Evolutionary conservation across 2,888 invertebrate species (phyloP), one percentile per base, ranked within the genome.

Genomic region (Cephus sareptanus): DNA sequence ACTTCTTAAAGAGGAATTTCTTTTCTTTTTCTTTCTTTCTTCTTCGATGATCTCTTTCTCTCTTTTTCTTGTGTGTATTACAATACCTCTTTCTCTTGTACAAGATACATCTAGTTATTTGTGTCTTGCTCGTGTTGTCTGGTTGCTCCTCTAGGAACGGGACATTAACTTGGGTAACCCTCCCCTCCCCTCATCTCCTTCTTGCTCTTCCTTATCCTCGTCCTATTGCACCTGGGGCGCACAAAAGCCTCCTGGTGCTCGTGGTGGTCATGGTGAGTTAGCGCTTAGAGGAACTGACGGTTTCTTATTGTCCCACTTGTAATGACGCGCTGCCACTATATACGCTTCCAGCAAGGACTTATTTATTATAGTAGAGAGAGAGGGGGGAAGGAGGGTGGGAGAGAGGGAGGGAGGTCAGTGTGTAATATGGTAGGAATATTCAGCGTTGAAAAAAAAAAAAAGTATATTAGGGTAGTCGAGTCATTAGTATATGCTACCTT

Each of bases 231-330:
- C 70, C 70, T 70, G 70, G 33, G 70, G 70, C 70, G 30, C 70
- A 70, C 70, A 70, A 70, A 70, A 70, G 70, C 30, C 70, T 70
- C 70, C 70, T 33, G 30, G 70, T 70, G 70, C 70, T 70, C 70
- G 15, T 11, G 70, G 70, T 70, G 70, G 70, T 70, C 70, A 70
- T 70, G 70, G 70, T 70, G 70, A 70, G 30, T 70, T 70, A 70
- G 70, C 70, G 70, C 31, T 70, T 31, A 30, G 70, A 70, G 11
- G 33, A 11, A n/a, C 30, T 30, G 70, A 70, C 70, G 70, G 70
- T 70, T 70, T 70, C 70, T 70, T 33, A 70, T 70, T 70, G 70
- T 70, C 70, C 70, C 70, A 70, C 70, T 33, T 30, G 70, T 70
- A 70, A 70, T 70, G 70, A 70, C 70, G 70, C 70, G 70, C 70